Evolutionary conservation across 2,797 vertebrate species (phyloP).

Genomic region (Anabas testudineus): DNA sequence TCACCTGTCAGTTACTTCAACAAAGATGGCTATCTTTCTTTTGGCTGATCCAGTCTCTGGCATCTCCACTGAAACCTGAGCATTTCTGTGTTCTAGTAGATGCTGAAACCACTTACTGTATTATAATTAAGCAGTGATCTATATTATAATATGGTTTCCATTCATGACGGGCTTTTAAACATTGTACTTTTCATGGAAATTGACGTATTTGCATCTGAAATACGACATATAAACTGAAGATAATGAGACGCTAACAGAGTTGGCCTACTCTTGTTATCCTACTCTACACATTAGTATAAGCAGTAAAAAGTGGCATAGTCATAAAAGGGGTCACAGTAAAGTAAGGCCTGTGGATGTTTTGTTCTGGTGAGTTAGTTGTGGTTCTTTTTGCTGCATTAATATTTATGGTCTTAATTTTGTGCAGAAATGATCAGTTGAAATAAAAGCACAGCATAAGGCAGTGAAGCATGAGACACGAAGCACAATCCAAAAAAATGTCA

Average conservation of each 20-base stretch:
- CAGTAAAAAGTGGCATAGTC: background rate
- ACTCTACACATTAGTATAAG: background rate
- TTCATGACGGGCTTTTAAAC: conserved; percentile 12
- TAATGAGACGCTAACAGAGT: background rate
- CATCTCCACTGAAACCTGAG: conserved; percentile 10
- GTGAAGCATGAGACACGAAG: too few species aligned
- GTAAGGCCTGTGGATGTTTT: background rate
- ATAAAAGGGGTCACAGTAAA: background rate
- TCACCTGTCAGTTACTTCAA: conserved; percentile 48
- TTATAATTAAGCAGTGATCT: background rate
- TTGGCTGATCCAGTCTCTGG: conserved; percentile 42
- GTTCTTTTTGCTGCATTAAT: too few species aligned
- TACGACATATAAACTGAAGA: background rate
- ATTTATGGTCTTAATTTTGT: background rate
- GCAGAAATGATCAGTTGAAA: too few species aligned
- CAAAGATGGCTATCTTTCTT: conserved; percentile 41
- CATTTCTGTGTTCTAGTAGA: conserved; percentile 7
- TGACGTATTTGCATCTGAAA: background rate
- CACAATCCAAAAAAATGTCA: too few species aligned
- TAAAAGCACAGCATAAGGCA: too few species aligned
- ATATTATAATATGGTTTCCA: background rate
- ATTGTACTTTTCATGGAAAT: background rate
- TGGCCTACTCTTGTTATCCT: too few species aligned
- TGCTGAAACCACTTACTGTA: conserved; percentile 15
- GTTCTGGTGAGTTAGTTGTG: too few species aligned